Evolutionary conservation across 1,140 invertebrate species (phyloP).

Genomic region (Littorina saxatilis): DNA sequence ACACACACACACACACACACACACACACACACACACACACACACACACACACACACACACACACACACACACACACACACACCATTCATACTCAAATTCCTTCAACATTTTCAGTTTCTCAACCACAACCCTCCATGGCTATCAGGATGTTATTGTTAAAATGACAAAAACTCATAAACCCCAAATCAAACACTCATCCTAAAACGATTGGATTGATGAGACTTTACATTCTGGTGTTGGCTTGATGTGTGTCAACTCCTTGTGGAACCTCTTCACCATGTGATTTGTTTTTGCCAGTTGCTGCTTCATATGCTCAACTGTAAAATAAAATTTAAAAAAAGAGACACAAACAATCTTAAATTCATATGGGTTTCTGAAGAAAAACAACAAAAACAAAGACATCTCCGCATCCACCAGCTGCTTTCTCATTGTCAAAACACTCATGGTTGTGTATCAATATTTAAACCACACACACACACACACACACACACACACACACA

Average conservation of each 20-base stretch:
- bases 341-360: no score
- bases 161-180: background rate
- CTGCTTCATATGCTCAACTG: conserved; percentile 66
- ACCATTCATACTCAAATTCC: background rate
- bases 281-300: conserved; percentile 69
- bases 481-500: no score
- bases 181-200: background rate
- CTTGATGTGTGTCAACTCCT: conserved; percentile 69
- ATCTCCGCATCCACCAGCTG: no score
- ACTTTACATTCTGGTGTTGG: conserved; percentile 72
- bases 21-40: background rate
- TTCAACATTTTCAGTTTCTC: background rate
- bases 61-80: background rate
- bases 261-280: conserved; percentile 71
- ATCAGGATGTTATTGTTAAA: background rate
- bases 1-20: no score
- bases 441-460: no score
- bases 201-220: background rate
- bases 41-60: no score
- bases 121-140: background rate
- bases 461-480: no score
- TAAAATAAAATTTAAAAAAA: no score
- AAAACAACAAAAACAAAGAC: no score
- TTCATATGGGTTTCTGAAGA: no score
- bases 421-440: no score